Base-by-base conservation (phyloP, 2,888 invertebrate genomes). In the Ctena decussata region DNA sequence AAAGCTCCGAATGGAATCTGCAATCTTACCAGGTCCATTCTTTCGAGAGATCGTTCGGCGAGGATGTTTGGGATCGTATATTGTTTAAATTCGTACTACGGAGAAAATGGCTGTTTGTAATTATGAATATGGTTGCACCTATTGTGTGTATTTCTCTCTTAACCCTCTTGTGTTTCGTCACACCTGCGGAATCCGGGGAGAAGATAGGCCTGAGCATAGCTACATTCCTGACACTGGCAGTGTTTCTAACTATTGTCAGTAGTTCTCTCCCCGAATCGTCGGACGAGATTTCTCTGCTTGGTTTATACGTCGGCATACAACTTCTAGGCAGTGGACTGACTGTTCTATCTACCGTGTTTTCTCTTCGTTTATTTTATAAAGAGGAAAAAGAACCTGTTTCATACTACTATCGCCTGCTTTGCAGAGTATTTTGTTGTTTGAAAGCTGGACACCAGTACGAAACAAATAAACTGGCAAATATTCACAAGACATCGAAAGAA, bases 241-340 rank as follows among this genome's bases (percentile, higher is more conserved):
- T 91, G 32, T 91, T 87, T 72, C 77, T 91, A 44, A 89, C 86
- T 0, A 82, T 89, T 18, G 83, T 91, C 6, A 89, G 83, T 21
- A 86, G 89, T 30, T 85, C 83, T 27, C 79, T 91, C 74, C 91
- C 91, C 1, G 85, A 85, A 83, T 77, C 88, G 0, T 90, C 91
- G 0, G 90, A 91, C 30, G 90, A 90, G 49, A 83, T 90, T 57
- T 89, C 91, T 0, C 65, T 79, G 27, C 80, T 91, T 27, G 86
- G 89, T 11, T 57, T 89, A 11, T 91, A 86, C 46, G 87, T 90
- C 6, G 87, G 89, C 2, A 73, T 89, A 12, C 85, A 90, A 69
- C 82, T 91, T 12, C 46, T 89, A 11, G 86, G 90, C 8, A 89
- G 91, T 60, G 89, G 82, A 0, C 71, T 89, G 12, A 85, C 89